A percentile compares a stretch with the other conserved stretches of the same genome.
phyloP scores from a whole-genome alignment of 1,140 invertebrate genomes.

The Spodoptera frugiperda region DNA sequence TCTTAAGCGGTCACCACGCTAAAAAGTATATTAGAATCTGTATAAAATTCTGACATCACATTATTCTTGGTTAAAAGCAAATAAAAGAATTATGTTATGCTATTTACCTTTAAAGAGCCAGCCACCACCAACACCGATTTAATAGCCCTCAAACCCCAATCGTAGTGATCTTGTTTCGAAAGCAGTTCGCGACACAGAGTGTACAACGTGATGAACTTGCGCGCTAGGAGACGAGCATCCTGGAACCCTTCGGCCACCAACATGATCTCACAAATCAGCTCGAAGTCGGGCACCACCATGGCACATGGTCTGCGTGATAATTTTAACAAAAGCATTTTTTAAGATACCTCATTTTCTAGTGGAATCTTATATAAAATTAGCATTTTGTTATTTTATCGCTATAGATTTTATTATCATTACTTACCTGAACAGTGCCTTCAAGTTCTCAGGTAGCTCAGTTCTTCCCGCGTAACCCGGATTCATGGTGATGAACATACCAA shows the following conservation, averaged over 20 bases:
- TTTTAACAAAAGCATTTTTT: too few species aligned
- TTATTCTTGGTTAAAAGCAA: too few species aligned
- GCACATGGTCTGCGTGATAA: slow-evolving; percentile 91
- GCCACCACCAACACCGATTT: slow-evolving; percentile 97
- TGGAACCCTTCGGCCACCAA: slow-evolving; percentile 97
- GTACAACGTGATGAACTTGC: slow-evolving; percentile 97
- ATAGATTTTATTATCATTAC: background rate
- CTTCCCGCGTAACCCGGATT: slow-evolving; percentile 96
- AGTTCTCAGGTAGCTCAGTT: slow-evolving; percentile 94
- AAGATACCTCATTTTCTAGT: too few species aligned
- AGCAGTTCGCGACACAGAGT: slow-evolving; percentile 94
- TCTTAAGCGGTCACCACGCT: slow-evolving; percentile 89
- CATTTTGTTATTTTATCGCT: too few species aligned
- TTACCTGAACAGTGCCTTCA: slow-evolving; percentile 90
- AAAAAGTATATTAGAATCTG: slow-evolving; percentile 17
- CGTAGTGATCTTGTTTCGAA: slow-evolving; percentile 97
- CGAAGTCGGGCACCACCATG: slow-evolving; percentile 98
- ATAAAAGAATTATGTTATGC: too few species aligned
- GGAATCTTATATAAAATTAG: too few species aligned
- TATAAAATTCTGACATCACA: background rate
- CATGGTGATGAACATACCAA: slow-evolving; percentile 98
- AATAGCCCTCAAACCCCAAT: slow-evolving; percentile 97
- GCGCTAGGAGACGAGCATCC: slow-evolving; percentile 93
- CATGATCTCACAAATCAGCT: slow-evolving; percentile 97
- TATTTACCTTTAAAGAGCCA: slow-evolving; percentile 90